Base-by-base conservation (phyloP, 1,140 invertebrate species). In the Globodera ellingtonae region DNA sequence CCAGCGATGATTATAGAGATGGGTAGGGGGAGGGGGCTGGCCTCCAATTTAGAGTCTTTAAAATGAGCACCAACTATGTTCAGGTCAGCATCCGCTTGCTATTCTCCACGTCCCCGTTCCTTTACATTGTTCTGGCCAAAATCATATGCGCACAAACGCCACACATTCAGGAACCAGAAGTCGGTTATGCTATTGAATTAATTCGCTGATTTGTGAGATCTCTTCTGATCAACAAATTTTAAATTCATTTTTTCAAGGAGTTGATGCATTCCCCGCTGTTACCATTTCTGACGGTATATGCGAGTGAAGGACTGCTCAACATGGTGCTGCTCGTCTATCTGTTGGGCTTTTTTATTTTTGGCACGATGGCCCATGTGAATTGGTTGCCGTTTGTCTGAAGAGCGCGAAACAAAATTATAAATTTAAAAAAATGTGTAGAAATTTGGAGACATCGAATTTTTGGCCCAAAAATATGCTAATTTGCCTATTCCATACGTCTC, bases 291-390 rank as follows among this genome's bases (percentile, higher is more conserved):
- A 74, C 83, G 15, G 85, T 75, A 46, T 85, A 85, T 72, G 74
- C 67, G 21, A 21, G 56, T 3, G 82, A 86, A n/a, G 62, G 85
- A 46, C 48, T 84, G 35, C 35, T 72, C n/a, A 80, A 74, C 67
- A 79, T 84, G 62, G 35, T 84, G 21, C 76, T 85, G 72, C 24
- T 86, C 46, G 50, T 67, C 44, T 85, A 85, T 73, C 59, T 85
- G n/a, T 65, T 85, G 8, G 84, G 82, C 13, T 85, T 81, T 67
- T 85, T 84, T 65, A 81, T 86, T 75, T 66, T 85, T 52, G 84
- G 84, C 46, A 85, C 84, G 21, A 81, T 84, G 21, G 56, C 81
- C 35, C 83, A 86, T 70, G 85, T 87, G 50, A 85, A 87, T 82
- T 85, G 84, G 84, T 56, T 86, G 18, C 84, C 84, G 50, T 85